Percentiles rank a stretch among this genome's conserved stretches.
Evolutionary conservation across 2,888 invertebrate species (phyloP).

Genomic region (Polia nebulosa): DNA sequence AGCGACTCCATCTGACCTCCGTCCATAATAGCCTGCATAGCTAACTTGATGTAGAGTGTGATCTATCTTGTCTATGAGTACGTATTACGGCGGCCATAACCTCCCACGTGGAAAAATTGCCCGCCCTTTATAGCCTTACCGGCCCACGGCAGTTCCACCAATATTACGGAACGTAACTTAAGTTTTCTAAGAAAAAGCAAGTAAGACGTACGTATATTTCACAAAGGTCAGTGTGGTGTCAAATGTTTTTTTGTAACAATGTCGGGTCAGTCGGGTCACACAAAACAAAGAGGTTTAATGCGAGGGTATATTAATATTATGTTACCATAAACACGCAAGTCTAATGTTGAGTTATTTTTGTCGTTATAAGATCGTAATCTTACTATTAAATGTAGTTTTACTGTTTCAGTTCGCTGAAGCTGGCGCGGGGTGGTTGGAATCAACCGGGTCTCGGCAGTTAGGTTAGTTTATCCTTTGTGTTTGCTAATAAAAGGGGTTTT

Average conservation of each 20-base stretch:
- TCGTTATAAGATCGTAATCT: constrained; percentile 51
- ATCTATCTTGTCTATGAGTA: constrained; percentile 53
- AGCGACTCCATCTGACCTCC: constrained; percentile 20
- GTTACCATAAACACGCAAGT: constrained; percentile 62
- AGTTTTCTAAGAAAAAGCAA: constrained; percentile 42
- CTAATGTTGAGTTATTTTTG: constrained; percentile 43
- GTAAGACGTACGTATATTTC: constrained; percentile 11
- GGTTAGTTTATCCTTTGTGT: constrained; percentile 36
- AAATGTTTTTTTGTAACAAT: constrained; percentile 47
- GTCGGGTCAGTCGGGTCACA: constrained; percentile 54
- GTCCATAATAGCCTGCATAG: constrained; percentile 40
- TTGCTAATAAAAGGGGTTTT: constrained; percentile 43
- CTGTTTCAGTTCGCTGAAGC: constrained; percentile 23
- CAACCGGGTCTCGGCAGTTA: constrained; percentile 26
- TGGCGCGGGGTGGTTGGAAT: constrained; percentile 20
- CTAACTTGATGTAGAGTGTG: constrained; percentile 44
- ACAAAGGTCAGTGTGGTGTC: constrained; percentile 45
- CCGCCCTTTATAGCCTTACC: constrained; percentile 46
- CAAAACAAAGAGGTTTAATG: constrained; percentile 56
- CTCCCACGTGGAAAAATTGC: constrained; percentile 59
- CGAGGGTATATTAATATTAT: constrained; percentile 43
- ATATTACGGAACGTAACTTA: constrained; percentile 46
- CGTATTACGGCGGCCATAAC: constrained; percentile 33
- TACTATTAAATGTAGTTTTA: constrained; percentile 33
- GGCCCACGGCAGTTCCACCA: constrained; percentile 23